Evolutionary conservation across 2,113 vertebrate genomes (phyloP).

Genomic region (Tupaia chinensis): DNA sequence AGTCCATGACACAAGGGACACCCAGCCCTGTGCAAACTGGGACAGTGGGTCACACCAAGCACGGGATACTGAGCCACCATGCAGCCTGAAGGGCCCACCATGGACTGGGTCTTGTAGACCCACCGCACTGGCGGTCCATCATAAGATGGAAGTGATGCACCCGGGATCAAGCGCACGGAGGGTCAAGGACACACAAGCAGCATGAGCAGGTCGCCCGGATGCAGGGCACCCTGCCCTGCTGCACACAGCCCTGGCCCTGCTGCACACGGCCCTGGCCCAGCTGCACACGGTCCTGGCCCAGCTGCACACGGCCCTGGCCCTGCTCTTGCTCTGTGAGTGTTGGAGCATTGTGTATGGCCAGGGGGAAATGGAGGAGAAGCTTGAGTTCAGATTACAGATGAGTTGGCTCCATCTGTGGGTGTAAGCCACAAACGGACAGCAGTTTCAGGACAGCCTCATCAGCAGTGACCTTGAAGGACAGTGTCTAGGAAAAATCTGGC

Average conservation of each 20-base stretch:
- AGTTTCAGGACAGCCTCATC: neutral
- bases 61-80: neutral
- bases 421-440: neutral
- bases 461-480: neutral
- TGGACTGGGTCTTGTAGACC: neutral
- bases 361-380: neutral
- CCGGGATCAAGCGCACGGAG: neutral
- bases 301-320: neutral
- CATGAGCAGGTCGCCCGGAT: neutral
- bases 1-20: neutral
- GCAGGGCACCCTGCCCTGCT: rapidly evolving
- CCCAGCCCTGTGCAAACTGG: neutral
- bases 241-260: rapidly evolving
- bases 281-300: rapidly evolving
- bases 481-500: neutral
- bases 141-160: neutral
- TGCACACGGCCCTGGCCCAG: rapidly evolving
- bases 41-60: neutral
- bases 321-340: neutral
- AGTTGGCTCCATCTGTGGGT: neutral
- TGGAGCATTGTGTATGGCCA: no score
- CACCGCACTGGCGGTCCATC: neutral
- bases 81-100: neutral
- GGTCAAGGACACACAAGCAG: neutral
- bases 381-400: neutral